Evolutionary conservation across 2,888 invertebrate genomes (phyloP), one percentile per base, ranked within the genome.

Genomic region (Watsonalla cultraria): DNA sequence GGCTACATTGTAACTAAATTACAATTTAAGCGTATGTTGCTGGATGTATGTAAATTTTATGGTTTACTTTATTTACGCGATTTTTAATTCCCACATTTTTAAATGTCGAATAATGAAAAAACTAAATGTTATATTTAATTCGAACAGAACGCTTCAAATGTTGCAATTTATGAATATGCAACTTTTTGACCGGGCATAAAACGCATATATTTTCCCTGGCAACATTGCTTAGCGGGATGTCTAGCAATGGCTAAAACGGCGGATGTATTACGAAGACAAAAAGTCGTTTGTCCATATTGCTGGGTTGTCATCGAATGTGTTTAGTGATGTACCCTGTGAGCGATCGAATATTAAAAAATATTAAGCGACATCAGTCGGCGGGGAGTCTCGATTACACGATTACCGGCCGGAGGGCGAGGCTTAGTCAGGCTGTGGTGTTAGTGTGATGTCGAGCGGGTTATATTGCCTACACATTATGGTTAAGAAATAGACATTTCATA

Each of bases 291-390:
- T 35, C 52, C 58, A 56, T 62, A 62, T 62, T 66, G 62, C 61
- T 46, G 57, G 47, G 58, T 61, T 71, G 69, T 72, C 74, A 69
- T 65, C 68, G 61, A 46, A 58, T 46, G 51, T 60, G 57, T 62
- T 69, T 68, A 70, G 71, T 68, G 66, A 70, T 69, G 68, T 68
- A 65, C 56, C 55, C 59, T 63, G 65, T 70, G 67, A 70, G 60
- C 67, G 65, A 79, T 79, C 72, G 76, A 74, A 78, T 72, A 76
- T 72, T 72, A 70, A 67, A 70, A 72, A 72, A 74, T 71, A 72
- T 72, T 69, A 68, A 68, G 71, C 65, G 71, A 70, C 68, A 64
- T 64, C 61, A 58, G 67, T 66, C 78, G 54, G 64, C 76, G 71
- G 79, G 77, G 75, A 54, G 75, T 61, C 72, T 68, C 62, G 66